Evolutionary conservation across 1,140 invertebrate genomes (phyloP), one percentile per base, ranked within the genome.

Genomic region (Tribolium castaneum): DNA sequence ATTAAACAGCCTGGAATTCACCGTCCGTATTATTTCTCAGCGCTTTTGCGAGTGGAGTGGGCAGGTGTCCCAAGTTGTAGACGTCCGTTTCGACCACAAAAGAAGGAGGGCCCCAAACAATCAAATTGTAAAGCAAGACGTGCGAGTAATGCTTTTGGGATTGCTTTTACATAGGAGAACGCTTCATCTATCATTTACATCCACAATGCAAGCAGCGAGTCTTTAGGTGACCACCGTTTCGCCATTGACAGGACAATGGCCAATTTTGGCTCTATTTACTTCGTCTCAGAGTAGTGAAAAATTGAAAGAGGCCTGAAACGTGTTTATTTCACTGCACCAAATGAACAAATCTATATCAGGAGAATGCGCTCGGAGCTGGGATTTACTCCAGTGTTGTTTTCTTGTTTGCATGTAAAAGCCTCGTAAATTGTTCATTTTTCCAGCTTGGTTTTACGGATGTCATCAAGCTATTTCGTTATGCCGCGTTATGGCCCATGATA

Each of bases 141-240:
- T 75, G 50, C 52, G 50, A 75, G 49, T 75, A 75, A 75, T 75
- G 51, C 51, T 59, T 75, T 75, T 75, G 49, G 51, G 52, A 75
- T 75, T 75, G 72, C 49, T 75, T 75, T 75, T 75, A 75, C 72
- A 75, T 75, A 75, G 70, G 9, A 50, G 45, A 72, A 34, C 10
- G 51, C 13, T 56, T 75, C 51, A 75, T 75, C 72, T 39, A 75
- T 75, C 72, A 75, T 59, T 75, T 59, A 54, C 70, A 72, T 72
- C 3, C 16, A 72, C 70, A 72, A 72, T 72, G 39, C 19, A 13
- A 51, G 9, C 39, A 34, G 22, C 14, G 39, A 25, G 70, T 50
- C 70, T 54, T 72, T 50, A 66, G 59, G 59, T 66, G 59, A 66
- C 59, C 59, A 66, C 59, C 59, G 45, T 35, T 30, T 66, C 59